These are phyloP conservation scores for Clusia tigrina DNA, from an alignment of 2,888 invertebrate species.

Conservation along the genomic window DNA sequence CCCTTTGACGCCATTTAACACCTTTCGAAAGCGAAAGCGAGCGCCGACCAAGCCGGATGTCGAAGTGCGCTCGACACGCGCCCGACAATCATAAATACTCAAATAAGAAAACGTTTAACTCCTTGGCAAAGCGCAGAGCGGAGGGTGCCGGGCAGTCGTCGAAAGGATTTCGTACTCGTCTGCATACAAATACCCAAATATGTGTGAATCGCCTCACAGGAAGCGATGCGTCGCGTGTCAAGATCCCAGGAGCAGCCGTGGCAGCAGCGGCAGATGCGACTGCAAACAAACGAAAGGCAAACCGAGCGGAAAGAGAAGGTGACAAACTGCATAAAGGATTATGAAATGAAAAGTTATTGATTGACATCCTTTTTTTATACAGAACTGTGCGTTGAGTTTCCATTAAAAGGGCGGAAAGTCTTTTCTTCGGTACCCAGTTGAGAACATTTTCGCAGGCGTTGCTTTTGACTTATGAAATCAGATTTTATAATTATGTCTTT, in stretches of 20 bases:
- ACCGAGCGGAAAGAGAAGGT: slow-evolving; percentile 19
- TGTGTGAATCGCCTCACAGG: slow-evolving; percentile 21
- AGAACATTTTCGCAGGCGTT: too few species aligned
- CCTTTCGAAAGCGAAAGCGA: slow-evolving; percentile 24
- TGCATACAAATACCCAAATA: slow-evolving; percentile 1
- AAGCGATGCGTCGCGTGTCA: slow-evolving; percentile 41
- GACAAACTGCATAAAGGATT: slow-evolving; percentile 23
- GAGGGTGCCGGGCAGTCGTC: slow-evolving; percentile 3
- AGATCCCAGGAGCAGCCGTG: slow-evolving; percentile 37
- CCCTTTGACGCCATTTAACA: slow-evolving; percentile 36
- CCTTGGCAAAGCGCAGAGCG: too few species aligned
- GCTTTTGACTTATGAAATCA: too few species aligned
- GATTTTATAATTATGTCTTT: too few species aligned
- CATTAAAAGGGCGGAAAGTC: not conserved
- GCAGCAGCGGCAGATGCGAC: slow-evolving; percentile 13
- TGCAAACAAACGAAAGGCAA: not conserved
- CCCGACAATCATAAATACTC: slow-evolving; percentile 31
- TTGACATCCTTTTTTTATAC: not conserved
- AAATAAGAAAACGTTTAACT: slow-evolving; percentile 36
- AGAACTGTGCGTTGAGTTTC: not conserved
- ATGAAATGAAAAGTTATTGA: not conserved
- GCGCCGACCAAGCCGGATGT: slow-evolving; percentile 27
- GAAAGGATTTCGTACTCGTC: slow-evolving; percentile 22
- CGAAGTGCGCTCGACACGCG: slow-evolving; percentile 54
- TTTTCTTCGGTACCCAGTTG: too few species aligned